phyloP scores from a whole-genome alignment of 2,113 vertebrate species.

The Zapus hudsonius region DNA sequence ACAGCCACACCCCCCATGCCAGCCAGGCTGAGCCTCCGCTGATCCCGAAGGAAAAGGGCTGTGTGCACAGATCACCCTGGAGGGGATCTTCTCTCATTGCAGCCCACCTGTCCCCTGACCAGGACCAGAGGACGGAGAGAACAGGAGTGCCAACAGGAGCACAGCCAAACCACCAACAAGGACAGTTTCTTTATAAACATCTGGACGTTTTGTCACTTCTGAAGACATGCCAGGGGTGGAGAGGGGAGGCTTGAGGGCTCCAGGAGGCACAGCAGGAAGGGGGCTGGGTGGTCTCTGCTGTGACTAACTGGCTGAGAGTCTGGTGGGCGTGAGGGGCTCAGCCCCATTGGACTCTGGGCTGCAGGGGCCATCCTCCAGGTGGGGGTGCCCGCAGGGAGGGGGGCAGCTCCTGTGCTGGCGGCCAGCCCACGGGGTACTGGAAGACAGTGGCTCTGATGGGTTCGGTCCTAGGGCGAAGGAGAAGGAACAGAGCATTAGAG shows the following conservation, averaged over 20 bases:
- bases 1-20: neutral
- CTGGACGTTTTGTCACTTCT: neutral
- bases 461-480: slow-evolving; percentile 70
- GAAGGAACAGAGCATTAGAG: neutral
- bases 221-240: neutral
- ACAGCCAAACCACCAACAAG: neutral
- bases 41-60: neutral
- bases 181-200: slow-evolving; percentile 59
- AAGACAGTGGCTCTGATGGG: slow-evolving; percentile 76
- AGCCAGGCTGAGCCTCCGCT: neutral
- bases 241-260: neutral
- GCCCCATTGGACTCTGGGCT: slow-evolving; percentile 86
- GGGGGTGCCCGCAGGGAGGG: slow-evolving; percentile 86
- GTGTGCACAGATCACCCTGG: neutral
- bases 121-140: neutral
- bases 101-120: neutral
- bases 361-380: slow-evolving; percentile 76
- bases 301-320: neutral
- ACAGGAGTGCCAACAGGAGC: neutral
- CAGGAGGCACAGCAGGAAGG: neutral
- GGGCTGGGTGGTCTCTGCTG: neutral
- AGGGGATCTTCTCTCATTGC: neutral
- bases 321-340: slow-evolving; percentile 66
- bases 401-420: slow-evolving; percentile 86
- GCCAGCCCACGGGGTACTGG: slow-evolving; percentile 88